Evolutionary conservation across 2,888 invertebrate genomes (phyloP).

Genomic region (Caenorhabditis imperialis): DNA sequence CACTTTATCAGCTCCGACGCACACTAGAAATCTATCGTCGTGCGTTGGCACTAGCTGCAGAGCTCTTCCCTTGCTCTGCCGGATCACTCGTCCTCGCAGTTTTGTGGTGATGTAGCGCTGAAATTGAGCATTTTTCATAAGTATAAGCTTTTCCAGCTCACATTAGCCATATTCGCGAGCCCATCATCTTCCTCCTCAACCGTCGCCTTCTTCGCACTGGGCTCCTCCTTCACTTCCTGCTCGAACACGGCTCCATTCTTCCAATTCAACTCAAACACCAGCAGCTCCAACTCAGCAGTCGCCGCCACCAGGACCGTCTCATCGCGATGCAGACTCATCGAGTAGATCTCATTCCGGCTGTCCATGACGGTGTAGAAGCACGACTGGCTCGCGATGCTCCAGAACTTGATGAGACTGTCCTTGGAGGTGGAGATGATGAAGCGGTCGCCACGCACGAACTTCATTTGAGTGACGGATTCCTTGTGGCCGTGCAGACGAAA

Average conservation of each 20-base stretch:
- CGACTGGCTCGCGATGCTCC: slow-evolving; percentile 94
- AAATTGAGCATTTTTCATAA: slow-evolving; percentile 63
- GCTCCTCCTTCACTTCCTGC: slow-evolving; percentile 34
- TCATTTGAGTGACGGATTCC: slow-evolving; percentile 86
- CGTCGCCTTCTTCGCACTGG: slow-evolving; percentile 29
- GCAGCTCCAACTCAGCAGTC: slow-evolving; percentile 87
- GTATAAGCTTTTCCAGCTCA: not conserved
- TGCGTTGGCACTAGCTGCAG: slow-evolving; percentile 85
- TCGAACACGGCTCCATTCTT: slow-evolving; percentile 55
- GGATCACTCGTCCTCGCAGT: slow-evolving; percentile 87
- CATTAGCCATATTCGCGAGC: slow-evolving; percentile 51
- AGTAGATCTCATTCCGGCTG: slow-evolving; percentile 84
- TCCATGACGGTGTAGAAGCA: slow-evolving; percentile 95
- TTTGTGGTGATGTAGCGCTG: slow-evolving; percentile 85
- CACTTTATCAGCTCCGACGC: slow-evolving; percentile 87
- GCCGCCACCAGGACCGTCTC: slow-evolving; percentile 91
- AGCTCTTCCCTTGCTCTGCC: slow-evolving; percentile 87
- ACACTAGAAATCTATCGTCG: slow-evolving; percentile 85
- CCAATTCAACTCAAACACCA: slow-evolving; percentile 83
- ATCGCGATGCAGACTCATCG: slow-evolving; percentile 86
- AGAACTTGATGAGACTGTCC: slow-evolving; percentile 95
- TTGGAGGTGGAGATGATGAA: slow-evolving; percentile 83
- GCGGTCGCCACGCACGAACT: slow-evolving; percentile 79
- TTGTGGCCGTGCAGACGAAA: slow-evolving; percentile 93
- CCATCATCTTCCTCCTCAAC: slow-evolving; percentile 57